phyloP scores from a whole-genome alignment of 2,888 invertebrate species.

The Nasonia oneida region DNA sequence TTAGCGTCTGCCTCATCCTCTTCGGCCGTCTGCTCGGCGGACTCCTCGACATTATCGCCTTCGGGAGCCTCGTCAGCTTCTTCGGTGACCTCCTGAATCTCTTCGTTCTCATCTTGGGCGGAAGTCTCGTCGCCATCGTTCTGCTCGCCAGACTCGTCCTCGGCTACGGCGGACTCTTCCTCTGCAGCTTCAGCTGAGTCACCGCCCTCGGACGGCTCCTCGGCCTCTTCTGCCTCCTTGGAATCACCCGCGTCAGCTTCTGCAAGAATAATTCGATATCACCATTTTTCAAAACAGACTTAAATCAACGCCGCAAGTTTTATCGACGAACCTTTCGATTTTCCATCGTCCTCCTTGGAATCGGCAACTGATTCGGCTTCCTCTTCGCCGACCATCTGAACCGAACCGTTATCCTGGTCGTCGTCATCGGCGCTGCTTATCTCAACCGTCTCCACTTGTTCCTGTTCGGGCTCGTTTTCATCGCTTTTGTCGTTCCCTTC shows the following conservation, averaged over 20 bases:
- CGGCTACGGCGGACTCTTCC: constrained; percentile 1
- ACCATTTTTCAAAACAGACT: neutral
- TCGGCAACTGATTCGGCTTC: constrained; percentile 37
- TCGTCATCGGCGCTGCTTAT: constrained; percentile 57
- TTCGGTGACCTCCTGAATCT: constrained; percentile 52
- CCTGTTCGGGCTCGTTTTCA: constrained; percentile 63
- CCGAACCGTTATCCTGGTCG: constrained; percentile 30
- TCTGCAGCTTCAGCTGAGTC: constrained; percentile 26
- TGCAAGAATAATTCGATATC: neutral
- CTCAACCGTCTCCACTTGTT: constrained; percentile 62
- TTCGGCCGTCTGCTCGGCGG: constrained; percentile 62
- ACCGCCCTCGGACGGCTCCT: constrained; percentile 12
- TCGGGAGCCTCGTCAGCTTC: constrained; percentile 59
- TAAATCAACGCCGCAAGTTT: neutral
- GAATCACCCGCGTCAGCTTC: constrained; percentile 47
- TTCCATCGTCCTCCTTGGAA: constrained; percentile 52
- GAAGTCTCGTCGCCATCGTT: constrained; percentile 59
- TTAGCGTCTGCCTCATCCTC: constrained; percentile 57
- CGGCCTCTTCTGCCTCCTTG: constrained; percentile 34
- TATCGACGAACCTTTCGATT: constrained; percentile 23
- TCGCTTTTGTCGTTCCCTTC: constrained; percentile 51
- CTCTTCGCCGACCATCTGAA: neutral
- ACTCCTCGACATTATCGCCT: constrained; percentile 55
- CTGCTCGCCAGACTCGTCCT: constrained; percentile 57
- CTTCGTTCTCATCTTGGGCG: constrained; percentile 56